These are phyloP conservation scores for Tenthredo distinguenda DNA, from an alignment of 2,888 invertebrate genomes.

Conservation along the genomic window DNA sequence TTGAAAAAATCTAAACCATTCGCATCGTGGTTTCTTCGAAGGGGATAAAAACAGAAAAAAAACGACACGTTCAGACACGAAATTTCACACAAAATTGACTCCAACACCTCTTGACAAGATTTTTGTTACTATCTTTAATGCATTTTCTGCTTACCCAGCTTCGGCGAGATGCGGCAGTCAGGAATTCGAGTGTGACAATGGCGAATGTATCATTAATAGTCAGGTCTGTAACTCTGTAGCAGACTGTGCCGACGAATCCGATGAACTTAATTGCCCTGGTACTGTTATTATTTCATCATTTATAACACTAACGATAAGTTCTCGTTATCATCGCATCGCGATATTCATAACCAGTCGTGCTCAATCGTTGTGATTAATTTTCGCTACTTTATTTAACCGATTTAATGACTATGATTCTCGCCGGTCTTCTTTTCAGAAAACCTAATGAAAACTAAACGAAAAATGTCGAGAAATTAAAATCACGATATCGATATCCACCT, in stretches of 20 bases:
- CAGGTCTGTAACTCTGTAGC: slow-evolving; percentile 76
- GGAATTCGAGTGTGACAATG: slow-evolving; percentile 81
- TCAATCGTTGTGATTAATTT: background rate
- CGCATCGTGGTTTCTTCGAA: background rate
- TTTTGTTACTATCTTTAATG: slow-evolving; percentile 38
- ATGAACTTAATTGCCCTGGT: slow-evolving; percentile 80
- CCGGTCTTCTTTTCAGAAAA: too few relatives aligned
- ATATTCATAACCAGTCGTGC: background rate
- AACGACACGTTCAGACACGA: background rate
- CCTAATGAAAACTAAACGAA: too few relatives aligned
- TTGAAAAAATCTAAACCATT: background rate
- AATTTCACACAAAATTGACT: background rate
- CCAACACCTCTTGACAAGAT: background rate
- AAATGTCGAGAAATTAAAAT: too few relatives aligned
- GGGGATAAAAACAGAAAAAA: background rate
- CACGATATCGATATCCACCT: too few relatives aligned
- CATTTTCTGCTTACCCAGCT: slow-evolving; percentile 70
- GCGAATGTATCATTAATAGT: slow-evolving; percentile 79
- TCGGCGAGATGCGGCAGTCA: slow-evolving; percentile 78
- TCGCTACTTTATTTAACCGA: slow-evolving; percentile 3
- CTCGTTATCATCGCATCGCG: background rate
- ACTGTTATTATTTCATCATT: slow-evolving; percentile 58
- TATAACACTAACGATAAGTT: background rate
- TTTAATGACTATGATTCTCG: background rate
- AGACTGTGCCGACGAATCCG: slow-evolving; percentile 82